phyloP scores from a whole-genome alignment of 2,888 invertebrate species.

The Polydrusus cervinus region DNA sequence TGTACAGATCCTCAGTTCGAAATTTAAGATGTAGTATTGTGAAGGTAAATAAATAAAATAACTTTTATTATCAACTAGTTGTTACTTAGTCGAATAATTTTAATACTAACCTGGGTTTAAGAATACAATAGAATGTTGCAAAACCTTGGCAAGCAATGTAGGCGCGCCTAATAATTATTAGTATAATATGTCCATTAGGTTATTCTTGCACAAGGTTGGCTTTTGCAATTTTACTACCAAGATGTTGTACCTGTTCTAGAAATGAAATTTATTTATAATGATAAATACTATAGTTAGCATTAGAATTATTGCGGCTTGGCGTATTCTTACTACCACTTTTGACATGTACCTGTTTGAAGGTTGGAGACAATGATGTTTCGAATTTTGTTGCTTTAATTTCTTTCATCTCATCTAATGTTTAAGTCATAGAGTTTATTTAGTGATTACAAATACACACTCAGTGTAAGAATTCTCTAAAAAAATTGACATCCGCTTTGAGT shows the following conservation, averaged over 20 bases:
- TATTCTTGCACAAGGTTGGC: constrained; percentile 7
- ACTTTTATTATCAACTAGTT: not conserved
- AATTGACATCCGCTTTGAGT: too few relatives aligned
- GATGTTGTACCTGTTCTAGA: constrained; percentile 13
- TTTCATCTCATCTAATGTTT: too few relatives aligned
- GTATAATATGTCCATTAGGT: constrained; percentile 12
- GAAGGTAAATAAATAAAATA: not conserved
- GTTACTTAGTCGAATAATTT: not conserved
- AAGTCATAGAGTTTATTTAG: too few relatives aligned
- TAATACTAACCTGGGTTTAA: not conserved
- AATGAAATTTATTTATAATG: not conserved
- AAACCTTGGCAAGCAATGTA: constrained; percentile 25
- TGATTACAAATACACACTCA: too few relatives aligned
- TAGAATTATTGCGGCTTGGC: too few relatives aligned
- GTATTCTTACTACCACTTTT: too few relatives aligned
- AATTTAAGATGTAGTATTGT: not conserved
- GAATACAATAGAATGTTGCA: constrained; percentile 10
- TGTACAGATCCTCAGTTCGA: not conserved
- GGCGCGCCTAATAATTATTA: constrained; percentile 23
- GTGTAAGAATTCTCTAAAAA: too few relatives aligned
- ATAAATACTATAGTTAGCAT: too few relatives aligned
- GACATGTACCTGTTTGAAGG: too few relatives aligned
- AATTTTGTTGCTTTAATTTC: too few relatives aligned
- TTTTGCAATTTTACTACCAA: not conserved
- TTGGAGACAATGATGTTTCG: too few relatives aligned